These are phyloP conservation scores for Florisuga fusca DNA, from an alignment of 2,797 vertebrate species.

Conservation along the genomic window DNA sequence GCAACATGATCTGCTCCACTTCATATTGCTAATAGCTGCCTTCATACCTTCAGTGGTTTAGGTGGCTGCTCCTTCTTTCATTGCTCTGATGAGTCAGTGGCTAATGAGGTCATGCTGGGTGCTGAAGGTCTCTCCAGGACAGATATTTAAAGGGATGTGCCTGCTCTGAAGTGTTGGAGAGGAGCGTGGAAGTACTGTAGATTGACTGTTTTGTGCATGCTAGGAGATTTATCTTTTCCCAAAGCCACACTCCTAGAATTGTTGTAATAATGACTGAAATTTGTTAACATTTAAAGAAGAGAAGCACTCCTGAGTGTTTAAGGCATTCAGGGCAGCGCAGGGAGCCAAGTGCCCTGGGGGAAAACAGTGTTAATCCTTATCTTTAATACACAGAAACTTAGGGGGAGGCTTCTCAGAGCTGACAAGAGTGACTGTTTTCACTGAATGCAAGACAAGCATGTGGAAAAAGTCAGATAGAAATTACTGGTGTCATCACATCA, in stretches of 20 bases:
- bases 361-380: background rate
- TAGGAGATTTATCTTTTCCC: background rate
- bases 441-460: background rate
- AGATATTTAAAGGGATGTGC: background rate
- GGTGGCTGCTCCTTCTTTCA: background rate
- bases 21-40: background rate
- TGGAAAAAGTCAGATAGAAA: constrained; percentile 2
- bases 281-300: background rate
- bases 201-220: background rate
- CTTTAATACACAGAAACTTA: background rate
- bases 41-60: background rate
- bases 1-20: background rate
- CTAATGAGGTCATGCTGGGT: background rate
- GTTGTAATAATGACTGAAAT: background rate
- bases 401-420: background rate
- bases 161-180: background rate
- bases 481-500: background rate
- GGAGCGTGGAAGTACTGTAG: background rate
- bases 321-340: background rate
- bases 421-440: background rate
- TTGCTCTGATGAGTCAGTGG: background rate
- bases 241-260: background rate
- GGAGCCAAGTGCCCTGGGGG: background rate
- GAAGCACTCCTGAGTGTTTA: background rate
- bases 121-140: background rate